Evolutionary conservation across 2,797 vertebrate genomes (phyloP).

Genomic region (Leuciscus waleckii): DNA sequence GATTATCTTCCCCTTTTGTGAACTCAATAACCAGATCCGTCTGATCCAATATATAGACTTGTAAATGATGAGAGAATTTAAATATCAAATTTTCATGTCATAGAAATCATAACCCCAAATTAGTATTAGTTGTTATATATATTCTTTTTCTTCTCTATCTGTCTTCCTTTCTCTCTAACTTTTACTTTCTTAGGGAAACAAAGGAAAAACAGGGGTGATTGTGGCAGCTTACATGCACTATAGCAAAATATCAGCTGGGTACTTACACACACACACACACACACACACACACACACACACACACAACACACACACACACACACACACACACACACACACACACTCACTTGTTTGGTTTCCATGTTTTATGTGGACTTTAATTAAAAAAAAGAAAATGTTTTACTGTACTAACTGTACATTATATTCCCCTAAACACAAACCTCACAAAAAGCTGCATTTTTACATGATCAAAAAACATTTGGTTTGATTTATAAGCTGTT

Average conservation of each 20-base stretch:
- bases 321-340: no score
- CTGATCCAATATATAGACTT: neutral
- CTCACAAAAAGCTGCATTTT: neutral
- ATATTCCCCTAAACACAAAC: neutral
- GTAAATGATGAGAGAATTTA: constrained; percentile 2
- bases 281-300: neutral
- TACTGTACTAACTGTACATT: neutral
- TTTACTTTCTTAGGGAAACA: constrained; percentile 81
- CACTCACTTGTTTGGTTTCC: neutral
- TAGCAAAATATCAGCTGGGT: constrained; percentile 94
- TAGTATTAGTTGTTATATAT: neutral
- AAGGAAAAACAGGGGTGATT: constrained; percentile 89
- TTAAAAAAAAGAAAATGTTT: neutral
- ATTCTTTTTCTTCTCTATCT: neutral
- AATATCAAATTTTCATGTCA: neutral
- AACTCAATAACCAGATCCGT: neutral
- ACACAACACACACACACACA: no score
- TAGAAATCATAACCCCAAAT: neutral
- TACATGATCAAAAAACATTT: neutral
- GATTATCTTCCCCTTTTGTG: neutral
- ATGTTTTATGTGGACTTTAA: neutral
- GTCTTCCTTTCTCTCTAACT: neutral
- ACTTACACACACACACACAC: constrained; percentile 19
- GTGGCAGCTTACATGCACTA: constrained; percentile 94
- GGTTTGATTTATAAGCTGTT: neutral